Conservation (phyloP, 2,888 invertebrate species). For the Lymantria dispar region DNA sequence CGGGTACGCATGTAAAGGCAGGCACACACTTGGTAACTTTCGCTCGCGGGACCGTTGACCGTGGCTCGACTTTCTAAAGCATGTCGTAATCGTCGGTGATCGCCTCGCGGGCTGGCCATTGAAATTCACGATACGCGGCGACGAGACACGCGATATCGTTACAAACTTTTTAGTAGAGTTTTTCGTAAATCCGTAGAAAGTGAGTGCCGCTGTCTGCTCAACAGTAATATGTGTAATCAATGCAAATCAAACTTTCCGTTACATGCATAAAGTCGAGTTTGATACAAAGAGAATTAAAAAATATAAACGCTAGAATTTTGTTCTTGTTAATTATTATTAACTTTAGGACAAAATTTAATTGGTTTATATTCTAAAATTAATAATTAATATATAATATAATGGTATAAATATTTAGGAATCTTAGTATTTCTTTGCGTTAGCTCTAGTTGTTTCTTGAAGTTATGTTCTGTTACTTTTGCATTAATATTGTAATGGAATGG, state of each 20-base stretch:
- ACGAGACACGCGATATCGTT: constrained; percentile 71
- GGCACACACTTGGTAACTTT: constrained; percentile 66
- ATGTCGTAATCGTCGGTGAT: constrained; percentile 72
- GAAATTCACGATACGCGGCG: constrained; percentile 72
- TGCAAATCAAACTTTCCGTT: background rate
- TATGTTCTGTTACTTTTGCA: too few species aligned
- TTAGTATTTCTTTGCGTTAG: too few species aligned
- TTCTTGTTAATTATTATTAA: too few species aligned
- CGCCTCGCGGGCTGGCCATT: constrained; percentile 57
- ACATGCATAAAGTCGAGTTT: background rate
- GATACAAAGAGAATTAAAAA: background rate
- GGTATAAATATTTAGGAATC: too few species aligned
- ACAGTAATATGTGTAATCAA: background rate
- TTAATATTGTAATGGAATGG: too few species aligned
- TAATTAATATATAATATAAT: too few species aligned
- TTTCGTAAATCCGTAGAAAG: constrained; percentile 73
- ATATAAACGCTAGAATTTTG: too few species aligned
- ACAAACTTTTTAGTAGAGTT: constrained; percentile 56
- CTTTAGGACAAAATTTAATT: too few species aligned
- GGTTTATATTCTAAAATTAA: too few species aligned
- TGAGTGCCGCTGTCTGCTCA: constrained; percentile 14
- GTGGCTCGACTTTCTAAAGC: constrained; percentile 79
- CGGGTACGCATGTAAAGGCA: constrained; percentile 45
- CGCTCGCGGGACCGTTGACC: constrained; percentile 76
- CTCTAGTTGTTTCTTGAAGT: too few species aligned